Evolutionary conservation across 1,140 invertebrate species (phyloP).

Genomic region (Drosophila asahinai): DNA sequence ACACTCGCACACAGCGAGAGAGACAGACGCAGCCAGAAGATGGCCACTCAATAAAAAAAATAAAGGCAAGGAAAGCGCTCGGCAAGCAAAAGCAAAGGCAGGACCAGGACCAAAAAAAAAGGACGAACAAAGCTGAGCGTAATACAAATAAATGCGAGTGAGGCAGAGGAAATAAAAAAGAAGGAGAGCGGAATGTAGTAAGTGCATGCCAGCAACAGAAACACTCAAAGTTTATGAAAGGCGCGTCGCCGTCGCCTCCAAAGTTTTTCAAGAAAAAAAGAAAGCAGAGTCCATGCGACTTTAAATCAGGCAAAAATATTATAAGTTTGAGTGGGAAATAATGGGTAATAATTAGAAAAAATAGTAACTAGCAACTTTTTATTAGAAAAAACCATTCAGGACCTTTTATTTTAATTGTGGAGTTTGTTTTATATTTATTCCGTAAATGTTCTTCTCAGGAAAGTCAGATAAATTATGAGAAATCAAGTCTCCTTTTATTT

Average conservation of each 20-base stretch:
- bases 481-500: too few species aligned
- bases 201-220: conserved; percentile 80
- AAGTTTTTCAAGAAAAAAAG: conserved; percentile 48
- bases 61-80: conserved; percentile 11
- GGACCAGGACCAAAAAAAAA: conserved; percentile 6
- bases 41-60: conserved; percentile 57
- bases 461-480: too few species aligned
- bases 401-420: too few species aligned
- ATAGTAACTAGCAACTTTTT: background rate
- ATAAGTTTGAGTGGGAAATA: background rate
- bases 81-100: conserved; percentile 5
- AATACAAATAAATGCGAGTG: conserved; percentile 79
- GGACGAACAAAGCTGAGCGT: conserved; percentile 58
- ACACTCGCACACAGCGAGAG: conserved; percentile 5
- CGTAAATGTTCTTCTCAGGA: too few species aligned
- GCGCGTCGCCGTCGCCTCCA: conserved; percentile 68
- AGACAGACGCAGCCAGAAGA: conserved; percentile 37
- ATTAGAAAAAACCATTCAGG: background rate
- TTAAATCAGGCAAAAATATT: background rate
- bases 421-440: too few species aligned
- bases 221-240: conserved; percentile 83
- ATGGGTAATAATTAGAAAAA: background rate
- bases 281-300: conserved; percentile 6
- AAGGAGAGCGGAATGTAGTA: conserved; percentile 50
- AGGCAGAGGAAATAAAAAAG: conserved; percentile 10